A percentile compares a stretch with the other conserved stretches of the same genome.
phyloP scores from a whole-genome alignment of 2,888 invertebrate genomes.

The Melinaea menophilus region DNA sequence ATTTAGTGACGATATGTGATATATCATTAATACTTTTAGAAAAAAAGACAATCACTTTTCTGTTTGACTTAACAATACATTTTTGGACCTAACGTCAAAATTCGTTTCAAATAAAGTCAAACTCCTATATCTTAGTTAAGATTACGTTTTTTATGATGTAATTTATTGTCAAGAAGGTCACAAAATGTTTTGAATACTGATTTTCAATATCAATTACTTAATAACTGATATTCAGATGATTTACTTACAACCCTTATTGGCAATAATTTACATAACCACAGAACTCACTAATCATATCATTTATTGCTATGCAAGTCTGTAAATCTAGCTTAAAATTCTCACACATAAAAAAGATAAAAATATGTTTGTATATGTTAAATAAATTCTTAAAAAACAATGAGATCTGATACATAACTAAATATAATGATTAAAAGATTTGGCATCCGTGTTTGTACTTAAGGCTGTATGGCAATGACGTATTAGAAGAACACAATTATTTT shows the following conservation, averaged over 20 bases:
- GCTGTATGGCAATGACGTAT: slow-evolving; percentile 25
- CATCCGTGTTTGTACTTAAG: slow-evolving; percentile 38
- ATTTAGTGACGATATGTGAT: slow-evolving; percentile 30
- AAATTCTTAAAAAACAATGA: not conserved
- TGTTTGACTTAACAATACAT: not conserved
- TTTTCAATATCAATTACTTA: not conserved
- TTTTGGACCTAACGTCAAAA: no score
- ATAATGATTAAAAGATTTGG: slow-evolving; percentile 33
- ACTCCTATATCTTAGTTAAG: no score
- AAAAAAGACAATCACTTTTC: slow-evolving; percentile 10
- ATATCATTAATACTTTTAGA: slow-evolving; percentile 20
- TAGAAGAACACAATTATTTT: slow-evolving; percentile 23
- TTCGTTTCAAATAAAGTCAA: no score
- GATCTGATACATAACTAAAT: slow-evolving; percentile 22
- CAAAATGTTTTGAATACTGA: not conserved
- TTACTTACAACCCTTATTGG: not conserved
- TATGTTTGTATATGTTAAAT: slow-evolving; percentile 5
- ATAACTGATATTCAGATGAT: not conserved
- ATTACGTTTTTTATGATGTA: not conserved
- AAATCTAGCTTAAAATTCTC: not conserved
- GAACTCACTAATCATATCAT: not conserved
- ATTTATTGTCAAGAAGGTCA: slow-evolving; percentile 4
- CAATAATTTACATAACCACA: not conserved
- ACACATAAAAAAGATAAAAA: slow-evolving; percentile 6
- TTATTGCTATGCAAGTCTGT: slow-evolving; percentile 4